phyloP scores from a whole-genome alignment of 2,888 invertebrate genomes.

The Schrankia costaestrigalis region DNA sequence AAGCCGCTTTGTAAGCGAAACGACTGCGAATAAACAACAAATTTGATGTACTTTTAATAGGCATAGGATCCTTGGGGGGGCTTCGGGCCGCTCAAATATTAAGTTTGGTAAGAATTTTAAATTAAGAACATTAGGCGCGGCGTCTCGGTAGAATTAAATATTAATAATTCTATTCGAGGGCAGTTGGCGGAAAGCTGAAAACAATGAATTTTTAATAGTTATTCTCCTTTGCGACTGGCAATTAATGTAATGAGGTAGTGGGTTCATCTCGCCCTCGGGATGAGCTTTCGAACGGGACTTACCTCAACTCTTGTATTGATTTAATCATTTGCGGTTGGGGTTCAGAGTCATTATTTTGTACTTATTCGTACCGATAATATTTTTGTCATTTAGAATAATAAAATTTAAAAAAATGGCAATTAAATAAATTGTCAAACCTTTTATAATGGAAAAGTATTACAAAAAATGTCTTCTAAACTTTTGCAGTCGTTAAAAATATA shows the following conservation, averaged over 20 bases:
- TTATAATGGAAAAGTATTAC: too few relatives aligned
- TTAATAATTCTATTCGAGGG: constrained; percentile 67
- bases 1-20: constrained; percentile 55
- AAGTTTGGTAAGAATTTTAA: constrained; percentile 77
- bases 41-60: constrained; percentile 44
- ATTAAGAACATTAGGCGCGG: constrained; percentile 68
- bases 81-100: constrained; percentile 69
- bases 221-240: constrained; percentile 61
- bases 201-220: constrained; percentile 75
- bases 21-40: constrained; percentile 55
- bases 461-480: too few relatives aligned
- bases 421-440: too few relatives aligned
- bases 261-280: constrained; percentile 48
- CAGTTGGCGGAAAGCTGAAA: constrained; percentile 56
- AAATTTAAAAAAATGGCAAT: too few relatives aligned
- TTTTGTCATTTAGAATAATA: too few relatives aligned
- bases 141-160: constrained; percentile 70
- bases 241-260: constrained; percentile 71
- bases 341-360: too few relatives aligned
- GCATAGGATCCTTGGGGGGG: constrained; percentile 51
- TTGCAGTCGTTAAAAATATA: too few relatives aligned
- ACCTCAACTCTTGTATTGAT: too few relatives aligned
- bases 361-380: too few relatives aligned
- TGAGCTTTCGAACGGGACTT: too few relatives aligned
- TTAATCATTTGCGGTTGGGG: too few relatives aligned